phyloP scores from a whole-genome alignment of 2,797 vertebrate genomes.

The Sebastes paucispinis region DNA sequence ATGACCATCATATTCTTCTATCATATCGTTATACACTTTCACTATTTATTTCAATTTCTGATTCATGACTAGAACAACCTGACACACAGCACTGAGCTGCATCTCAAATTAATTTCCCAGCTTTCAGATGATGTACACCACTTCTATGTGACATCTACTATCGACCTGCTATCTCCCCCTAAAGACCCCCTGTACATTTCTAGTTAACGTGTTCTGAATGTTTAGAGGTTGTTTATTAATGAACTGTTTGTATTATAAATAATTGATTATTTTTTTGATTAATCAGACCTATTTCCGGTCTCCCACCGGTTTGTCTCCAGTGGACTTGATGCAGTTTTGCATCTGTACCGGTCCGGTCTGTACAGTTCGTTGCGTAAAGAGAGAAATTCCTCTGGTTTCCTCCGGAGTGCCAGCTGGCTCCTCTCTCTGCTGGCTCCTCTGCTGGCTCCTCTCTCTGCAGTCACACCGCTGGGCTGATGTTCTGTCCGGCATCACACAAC shows the following conservation, averaged over 20 bases:
- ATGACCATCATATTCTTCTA: no score
- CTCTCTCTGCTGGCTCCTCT: background rate
- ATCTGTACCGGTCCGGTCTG: slow-evolving; percentile 10
- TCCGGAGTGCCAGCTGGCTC: slow-evolving; percentile 25
- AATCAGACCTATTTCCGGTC: background rate
- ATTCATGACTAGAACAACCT: no score
- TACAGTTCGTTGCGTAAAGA: slow-evolving; percentile 15
- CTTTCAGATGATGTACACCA: no score
- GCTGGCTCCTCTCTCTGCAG: slow-evolving; percentile 19
- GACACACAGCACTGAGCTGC: no score
- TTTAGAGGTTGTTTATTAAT: no score
- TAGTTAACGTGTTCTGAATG: no score
- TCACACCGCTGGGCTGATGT: background rate
- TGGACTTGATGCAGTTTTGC: background rate
- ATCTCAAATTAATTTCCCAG: no score
- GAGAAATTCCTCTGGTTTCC: slow-evolving; percentile 35
- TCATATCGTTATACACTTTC: no score
- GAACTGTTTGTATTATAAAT: background rate
- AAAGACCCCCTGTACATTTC: background rate
- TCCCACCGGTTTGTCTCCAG: background rate
- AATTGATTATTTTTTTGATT: background rate
- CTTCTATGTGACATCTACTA: no score
- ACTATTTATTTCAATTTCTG: no score
- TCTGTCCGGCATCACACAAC: background rate
- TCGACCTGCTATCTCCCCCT: no score